Evolutionary conservation across 2,888 invertebrate species (phyloP).

Genomic region (Phaonia tiefii): DNA sequence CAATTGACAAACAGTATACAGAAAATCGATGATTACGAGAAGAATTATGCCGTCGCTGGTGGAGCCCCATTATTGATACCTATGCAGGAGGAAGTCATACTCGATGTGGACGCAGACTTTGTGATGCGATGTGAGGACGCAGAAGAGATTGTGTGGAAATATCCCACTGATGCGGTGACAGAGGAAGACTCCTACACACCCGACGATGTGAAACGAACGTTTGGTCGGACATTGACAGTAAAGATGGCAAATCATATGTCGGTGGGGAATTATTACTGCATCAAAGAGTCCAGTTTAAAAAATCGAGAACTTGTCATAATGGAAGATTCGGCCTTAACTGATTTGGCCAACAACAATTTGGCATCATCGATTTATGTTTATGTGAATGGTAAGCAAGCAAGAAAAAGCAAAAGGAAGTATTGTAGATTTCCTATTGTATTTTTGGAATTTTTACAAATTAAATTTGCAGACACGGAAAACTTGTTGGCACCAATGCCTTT

Average conservation of each 20-base stretch:
- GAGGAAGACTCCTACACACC: conserved; percentile 65
- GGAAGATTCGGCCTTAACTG: conserved; percentile 75
- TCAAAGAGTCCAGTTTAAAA: conserved; percentile 75
- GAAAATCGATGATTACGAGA: conserved; percentile 69
- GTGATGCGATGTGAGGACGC: conserved; percentile 81
- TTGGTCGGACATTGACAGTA: conserved; percentile 81
- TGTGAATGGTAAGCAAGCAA: conserved; percentile 81
- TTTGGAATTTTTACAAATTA: conserved; percentile 26
- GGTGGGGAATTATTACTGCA: conserved; percentile 83
- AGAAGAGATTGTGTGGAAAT: conserved; percentile 80
- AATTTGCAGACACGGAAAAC: conserved; percentile 80
- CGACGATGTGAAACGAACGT: conserved; percentile 73
- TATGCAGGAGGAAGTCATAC: conserved; percentile 74
- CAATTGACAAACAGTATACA: conserved; percentile 56
- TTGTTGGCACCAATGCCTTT: conserved; percentile 79
- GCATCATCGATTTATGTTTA: conserved; percentile 82
- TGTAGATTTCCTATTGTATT: conserved; percentile 67
- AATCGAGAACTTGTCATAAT: conserved; percentile 67
- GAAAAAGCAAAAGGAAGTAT: too few species aligned
- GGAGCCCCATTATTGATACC: conserved; percentile 79
- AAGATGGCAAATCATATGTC: conserved; percentile 80
- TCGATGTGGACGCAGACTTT: conserved; percentile 76
- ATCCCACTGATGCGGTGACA: conserved; percentile 11
- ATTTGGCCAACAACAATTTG: conserved; percentile 75
- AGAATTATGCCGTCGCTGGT: conserved; percentile 73